A percentile compares a stretch with the other conserved stretches of the same genome.
Conservation (phyloP, 2,797 vertebrate genomes). For the Schizopygopsis pylzovi region DNA sequence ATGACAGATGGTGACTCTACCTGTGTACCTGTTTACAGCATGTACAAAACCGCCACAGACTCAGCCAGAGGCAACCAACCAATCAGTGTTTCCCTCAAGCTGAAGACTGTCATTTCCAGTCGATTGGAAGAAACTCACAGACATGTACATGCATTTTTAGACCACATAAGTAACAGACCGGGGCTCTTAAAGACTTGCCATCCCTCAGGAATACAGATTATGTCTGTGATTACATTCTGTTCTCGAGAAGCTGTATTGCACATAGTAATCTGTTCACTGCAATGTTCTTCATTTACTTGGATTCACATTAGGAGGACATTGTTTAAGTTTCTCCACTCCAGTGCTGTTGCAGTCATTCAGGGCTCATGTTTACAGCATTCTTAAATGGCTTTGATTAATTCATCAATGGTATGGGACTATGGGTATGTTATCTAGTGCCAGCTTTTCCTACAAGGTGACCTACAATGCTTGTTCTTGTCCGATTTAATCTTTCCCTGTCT, state of each 20-base stretch:
- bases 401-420: too few relatives aligned
- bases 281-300: background rate
- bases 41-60: background rate
- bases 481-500: slow-evolving; percentile 48
- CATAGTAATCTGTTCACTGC: slow-evolving; percentile 11
- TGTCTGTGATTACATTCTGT: slow-evolving; percentile 19
- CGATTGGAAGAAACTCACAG: background rate
- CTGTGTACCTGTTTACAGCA: background rate
- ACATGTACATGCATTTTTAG: slow-evolving; percentile 22
- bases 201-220: slow-evolving; percentile 19
- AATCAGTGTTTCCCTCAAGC: background rate
- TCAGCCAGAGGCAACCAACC: slow-evolving; percentile 7
- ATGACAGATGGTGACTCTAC: slow-evolving; percentile 16
- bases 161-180: background rate
- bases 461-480: slow-evolving; percentile 52
- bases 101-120: slow-evolving; percentile 8
- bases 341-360: background rate
- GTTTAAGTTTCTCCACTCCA: background rate
- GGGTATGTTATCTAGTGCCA: slow-evolving; percentile 3
- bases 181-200: slow-evolving; percentile 22
- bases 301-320: slow-evolving; percentile 2
- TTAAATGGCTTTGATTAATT: slow-evolving; percentile 1
- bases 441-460: slow-evolving; percentile 55
- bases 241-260: background rate
- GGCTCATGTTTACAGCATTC: slow-evolving; percentile 3